A percentile compares a stretch with the other conserved stretches of the same genome.
These are phyloP conservation scores for Phyllostomus discolor DNA, from an alignment of 2,113 vertebrate species.

Conservation along the genomic window DNA sequence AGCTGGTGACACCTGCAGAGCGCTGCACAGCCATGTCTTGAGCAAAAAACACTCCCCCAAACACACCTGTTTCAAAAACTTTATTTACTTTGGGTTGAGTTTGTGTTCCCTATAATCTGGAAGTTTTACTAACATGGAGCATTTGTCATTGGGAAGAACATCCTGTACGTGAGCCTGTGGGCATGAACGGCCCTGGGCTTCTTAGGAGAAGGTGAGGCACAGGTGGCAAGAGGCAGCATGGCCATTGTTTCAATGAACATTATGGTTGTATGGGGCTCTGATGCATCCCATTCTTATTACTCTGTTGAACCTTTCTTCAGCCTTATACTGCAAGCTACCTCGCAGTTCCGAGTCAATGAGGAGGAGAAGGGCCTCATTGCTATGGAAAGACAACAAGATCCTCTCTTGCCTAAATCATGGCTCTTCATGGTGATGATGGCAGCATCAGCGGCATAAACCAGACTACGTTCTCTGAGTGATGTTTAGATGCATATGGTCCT, in stretches of 20 bases:
- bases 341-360: background rate
- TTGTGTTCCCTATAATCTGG: background rate
- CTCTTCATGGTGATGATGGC: background rate
- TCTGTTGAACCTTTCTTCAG: background rate
- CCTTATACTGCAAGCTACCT: background rate
- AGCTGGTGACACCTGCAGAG: background rate
- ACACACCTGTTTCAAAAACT: background rate
- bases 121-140: background rate
- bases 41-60: background rate
- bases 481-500: background rate
- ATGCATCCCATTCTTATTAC: background rate
- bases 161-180: background rate
- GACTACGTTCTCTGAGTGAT: background rate
- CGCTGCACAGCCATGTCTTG: background rate
- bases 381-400: background rate
- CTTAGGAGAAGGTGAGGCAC: background rate
- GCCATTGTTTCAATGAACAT: background rate
- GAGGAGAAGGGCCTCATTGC: background rate
- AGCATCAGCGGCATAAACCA: background rate
- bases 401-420: background rate
- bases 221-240: background rate
- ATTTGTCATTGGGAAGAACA: background rate
- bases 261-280: background rate
- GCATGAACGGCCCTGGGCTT: background rate
- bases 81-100: background rate